Evolutionary conservation across 2,797 vertebrate genomes (phyloP).

Genomic region (Pipistrellus kuhlii): DNA sequence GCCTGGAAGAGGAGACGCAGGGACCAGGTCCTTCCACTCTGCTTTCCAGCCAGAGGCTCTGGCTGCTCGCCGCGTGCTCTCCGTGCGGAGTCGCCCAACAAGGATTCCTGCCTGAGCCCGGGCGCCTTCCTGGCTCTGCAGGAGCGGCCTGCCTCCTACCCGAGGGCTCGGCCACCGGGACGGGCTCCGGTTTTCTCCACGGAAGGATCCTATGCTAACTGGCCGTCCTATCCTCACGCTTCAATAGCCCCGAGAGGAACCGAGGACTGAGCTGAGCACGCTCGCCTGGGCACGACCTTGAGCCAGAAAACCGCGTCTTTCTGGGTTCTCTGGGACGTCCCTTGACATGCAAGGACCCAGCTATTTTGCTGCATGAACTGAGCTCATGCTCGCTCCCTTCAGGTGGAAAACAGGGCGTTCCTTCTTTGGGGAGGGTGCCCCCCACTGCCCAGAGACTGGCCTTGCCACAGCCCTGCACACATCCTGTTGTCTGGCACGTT

Average conservation of each 20-base stretch:
- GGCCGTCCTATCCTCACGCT: not conserved
- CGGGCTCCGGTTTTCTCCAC: rapidly evolving
- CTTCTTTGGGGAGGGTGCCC: not conserved
- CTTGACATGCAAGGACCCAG: not conserved
- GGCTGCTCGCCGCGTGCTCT: too few relatives aligned
- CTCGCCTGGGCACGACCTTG: not conserved
- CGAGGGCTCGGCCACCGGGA: not conserved
- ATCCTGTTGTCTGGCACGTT: not conserved
- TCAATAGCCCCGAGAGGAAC: not conserved
- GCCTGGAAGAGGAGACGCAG: constrained; percentile 87
- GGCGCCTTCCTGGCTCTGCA: not conserved
- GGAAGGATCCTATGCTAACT: not conserved
- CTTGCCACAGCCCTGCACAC: not conserved
- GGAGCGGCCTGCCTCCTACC: not conserved
- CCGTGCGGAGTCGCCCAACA: constrained; percentile 80
- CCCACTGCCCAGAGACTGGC: not conserved
- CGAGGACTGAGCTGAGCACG: not conserved
- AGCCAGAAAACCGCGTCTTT: not conserved
- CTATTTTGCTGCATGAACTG: not conserved
- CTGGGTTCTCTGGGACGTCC: not conserved
- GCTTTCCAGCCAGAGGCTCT: constrained; percentile 60
- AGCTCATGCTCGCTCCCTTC: not conserved
- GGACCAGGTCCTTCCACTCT: constrained; percentile 87
- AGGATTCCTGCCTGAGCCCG: constrained; percentile 72
- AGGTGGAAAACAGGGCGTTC: not conserved